Percentiles rank a stretch among this genome's conserved stretches.
Conservation (phyloP, 2,888 invertebrate species). For the Watsonalla cultraria region DNA sequence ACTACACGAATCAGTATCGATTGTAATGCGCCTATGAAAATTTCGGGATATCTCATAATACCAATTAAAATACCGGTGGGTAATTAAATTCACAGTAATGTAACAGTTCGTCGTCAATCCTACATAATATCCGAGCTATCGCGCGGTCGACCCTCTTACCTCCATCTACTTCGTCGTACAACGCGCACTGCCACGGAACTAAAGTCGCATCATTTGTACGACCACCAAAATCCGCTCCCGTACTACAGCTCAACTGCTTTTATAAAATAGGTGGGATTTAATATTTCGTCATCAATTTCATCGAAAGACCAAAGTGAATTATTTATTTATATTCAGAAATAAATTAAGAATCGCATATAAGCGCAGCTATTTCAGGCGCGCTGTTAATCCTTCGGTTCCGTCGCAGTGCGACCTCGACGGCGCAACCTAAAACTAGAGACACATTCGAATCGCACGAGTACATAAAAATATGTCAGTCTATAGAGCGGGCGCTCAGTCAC, state of each 20-base stretch:
- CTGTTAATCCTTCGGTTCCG: constrained; percentile 4
- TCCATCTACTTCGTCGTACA: constrained; percentile 17
- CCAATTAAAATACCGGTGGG: constrained; percentile 79
- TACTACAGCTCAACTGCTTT: not conserved
- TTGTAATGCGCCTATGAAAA: constrained; percentile 55
- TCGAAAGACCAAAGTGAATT: not conserved
- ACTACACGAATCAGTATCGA: constrained; percentile 46
- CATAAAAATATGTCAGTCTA: constrained; percentile 74
- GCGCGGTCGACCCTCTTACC: constrained; percentile 56
- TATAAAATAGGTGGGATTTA: not conserved
- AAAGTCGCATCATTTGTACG: constrained; percentile 4
- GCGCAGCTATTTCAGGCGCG: constrained; percentile 1
- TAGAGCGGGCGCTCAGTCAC: constrained; percentile 67
- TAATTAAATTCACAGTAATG: constrained; percentile 65
- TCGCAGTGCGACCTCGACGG: constrained; percentile 16
- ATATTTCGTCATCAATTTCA: not conserved
- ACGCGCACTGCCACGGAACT: constrained; percentile 14
- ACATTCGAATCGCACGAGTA: constrained; percentile 70
- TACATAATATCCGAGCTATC: constrained; percentile 41
- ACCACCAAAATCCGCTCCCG: constrained; percentile 6
- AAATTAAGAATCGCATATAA: not conserved
- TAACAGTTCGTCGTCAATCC: constrained; percentile 40
- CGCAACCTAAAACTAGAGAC: constrained; percentile 54
- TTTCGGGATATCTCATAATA: constrained; percentile 63
- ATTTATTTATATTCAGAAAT: not conserved